Conservation (phyloP, 2,797 vertebrate genomes). For the Tauraco hartlaubi region DNA sequence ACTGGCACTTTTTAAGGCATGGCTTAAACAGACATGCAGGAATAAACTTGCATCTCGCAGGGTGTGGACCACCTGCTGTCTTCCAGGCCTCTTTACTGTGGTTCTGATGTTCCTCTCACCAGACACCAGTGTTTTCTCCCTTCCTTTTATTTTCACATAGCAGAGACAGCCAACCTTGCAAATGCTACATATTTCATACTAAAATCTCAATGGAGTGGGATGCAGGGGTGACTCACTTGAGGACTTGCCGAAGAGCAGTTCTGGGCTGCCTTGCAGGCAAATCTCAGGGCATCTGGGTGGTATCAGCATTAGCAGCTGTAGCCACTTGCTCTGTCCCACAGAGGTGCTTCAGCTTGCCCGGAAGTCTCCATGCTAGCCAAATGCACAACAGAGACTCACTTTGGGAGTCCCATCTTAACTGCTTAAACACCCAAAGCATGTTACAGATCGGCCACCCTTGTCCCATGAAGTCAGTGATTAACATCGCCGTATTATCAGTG, state of each 20-base stretch:
- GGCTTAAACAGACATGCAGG: not conserved
- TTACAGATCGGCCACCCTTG: not conserved
- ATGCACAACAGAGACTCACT: not conserved
- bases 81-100: not conserved
- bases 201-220: not conserved
- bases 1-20: not conserved
- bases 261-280: not conserved
- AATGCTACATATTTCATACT: not conserved
- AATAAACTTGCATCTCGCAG: not conserved
- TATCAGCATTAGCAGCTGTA: not conserved
- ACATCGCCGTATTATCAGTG: not conserved
- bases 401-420: not conserved
- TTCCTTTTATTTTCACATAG: not conserved
- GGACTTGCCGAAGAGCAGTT: not conserved
- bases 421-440: not conserved
- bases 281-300: not conserved
- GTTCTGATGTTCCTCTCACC: not conserved
- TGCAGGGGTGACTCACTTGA: not conserved
- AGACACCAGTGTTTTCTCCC: not conserved
- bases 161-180: not conserved
- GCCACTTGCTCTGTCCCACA: not conserved
- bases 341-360: not conserved
- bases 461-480: not conserved
- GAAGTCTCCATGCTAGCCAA: not conserved
- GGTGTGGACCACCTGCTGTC: not conserved